A percentile compares a stretch with the other conserved stretches of the same genome.
These are phyloP conservation scores for Agrochola circellaris DNA, from an alignment of 2,888 invertebrate genomes.

Conservation along the genomic window DNA sequence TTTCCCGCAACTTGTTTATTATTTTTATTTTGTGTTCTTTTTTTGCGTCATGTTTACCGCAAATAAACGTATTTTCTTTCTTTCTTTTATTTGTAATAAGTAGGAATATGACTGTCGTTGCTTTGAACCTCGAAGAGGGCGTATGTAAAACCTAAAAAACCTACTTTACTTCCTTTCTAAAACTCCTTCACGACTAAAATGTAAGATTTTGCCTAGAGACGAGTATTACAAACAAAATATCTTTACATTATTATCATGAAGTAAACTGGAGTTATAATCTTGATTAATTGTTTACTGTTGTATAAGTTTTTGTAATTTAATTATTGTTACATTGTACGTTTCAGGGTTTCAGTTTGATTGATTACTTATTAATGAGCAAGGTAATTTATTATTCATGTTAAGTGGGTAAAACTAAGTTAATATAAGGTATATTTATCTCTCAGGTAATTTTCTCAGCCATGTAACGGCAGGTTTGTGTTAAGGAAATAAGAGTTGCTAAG, in stretches of 20 bases:
- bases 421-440: background rate
- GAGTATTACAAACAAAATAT: background rate
- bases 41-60: no score
- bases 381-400: slow-evolving; percentile 21
- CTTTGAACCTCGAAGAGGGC: no score
- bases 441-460: background rate
- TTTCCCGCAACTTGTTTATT: no score
- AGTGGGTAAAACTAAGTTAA: background rate
- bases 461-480: background rate
- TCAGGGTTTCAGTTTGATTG: slow-evolving; percentile 20
- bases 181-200: no score
- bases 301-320: slow-evolving; percentile 16
- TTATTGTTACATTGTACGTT: background rate
- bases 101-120: no score
- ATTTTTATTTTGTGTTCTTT: no score
- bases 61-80: no score
- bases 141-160: no score
- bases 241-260: slow-evolving; percentile 11
- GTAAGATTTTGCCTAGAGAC: background rate
- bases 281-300: slow-evolving; percentile 20
- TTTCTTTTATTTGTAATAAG: no score
- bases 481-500: background rate
- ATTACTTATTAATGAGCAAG: slow-evolving; percentile 21
- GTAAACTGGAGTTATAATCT: background rate
- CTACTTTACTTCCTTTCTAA: no score